Evolutionary conservation across 1,140 invertebrate genomes (phyloP).

Genomic region (Antheraea mylitta): DNA sequence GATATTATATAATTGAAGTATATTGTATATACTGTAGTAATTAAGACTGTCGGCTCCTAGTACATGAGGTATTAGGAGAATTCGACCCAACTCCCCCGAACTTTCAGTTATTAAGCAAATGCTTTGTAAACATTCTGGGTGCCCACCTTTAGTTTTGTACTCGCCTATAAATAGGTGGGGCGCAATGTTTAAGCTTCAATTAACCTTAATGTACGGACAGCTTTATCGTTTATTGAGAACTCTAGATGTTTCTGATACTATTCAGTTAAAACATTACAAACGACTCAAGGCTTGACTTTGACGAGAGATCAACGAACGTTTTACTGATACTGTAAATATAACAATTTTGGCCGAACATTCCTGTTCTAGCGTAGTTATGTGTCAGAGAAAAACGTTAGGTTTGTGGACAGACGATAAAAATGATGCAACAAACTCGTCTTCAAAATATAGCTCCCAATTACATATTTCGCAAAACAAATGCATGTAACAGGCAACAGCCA

Average conservation of each 20-base stretch:
- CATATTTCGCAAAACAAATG: too few species aligned
- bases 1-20: too few species aligned
- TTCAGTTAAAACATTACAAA: background rate
- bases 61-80: conserved; percentile 69
- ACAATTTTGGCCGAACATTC: background rate
- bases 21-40: background rate
- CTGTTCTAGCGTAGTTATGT: too few species aligned
- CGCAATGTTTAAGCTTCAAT: conserved; percentile 64
- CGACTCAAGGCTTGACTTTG: background rate
- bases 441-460: too few species aligned
- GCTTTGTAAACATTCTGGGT: conserved; percentile 75
- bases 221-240: conserved; percentile 12
- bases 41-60: background rate
- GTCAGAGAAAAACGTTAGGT: too few species aligned
- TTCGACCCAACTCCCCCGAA: conserved; percentile 64
- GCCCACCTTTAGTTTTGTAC: conserved; percentile 63
- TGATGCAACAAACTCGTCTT: too few species aligned
- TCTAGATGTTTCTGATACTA: conserved; percentile 8
- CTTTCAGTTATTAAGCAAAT: conserved; percentile 78
- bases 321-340: background rate
- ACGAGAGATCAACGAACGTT: background rate
- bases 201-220: conserved; percentile 40
- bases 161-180: conserved; percentile 61
- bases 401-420: too few species aligned
- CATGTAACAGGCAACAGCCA: too few species aligned